Evolutionary conservation across 2,797 vertebrate genomes (phyloP).

Genomic region (Pelodytes ibericus): DNA sequence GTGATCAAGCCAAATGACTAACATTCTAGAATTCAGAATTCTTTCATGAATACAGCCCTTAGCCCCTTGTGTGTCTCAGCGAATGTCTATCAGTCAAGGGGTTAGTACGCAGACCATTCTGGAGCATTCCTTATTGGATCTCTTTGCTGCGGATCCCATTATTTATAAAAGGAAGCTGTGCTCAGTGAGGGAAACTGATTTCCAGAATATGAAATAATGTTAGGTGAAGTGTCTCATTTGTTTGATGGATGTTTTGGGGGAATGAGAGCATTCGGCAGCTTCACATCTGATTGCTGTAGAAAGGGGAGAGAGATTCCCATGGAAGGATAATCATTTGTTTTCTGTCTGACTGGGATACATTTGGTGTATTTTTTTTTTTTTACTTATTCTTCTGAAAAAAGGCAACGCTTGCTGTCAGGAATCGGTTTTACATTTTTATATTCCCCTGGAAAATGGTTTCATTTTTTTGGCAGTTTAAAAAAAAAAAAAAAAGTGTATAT

Average conservation of each 20-base stretch:
- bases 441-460: slow-evolving; percentile 12
- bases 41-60: too few species aligned
- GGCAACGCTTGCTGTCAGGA: neutral
- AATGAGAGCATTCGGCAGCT: neutral
- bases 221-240: slow-evolving; percentile 23
- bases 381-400: neutral
- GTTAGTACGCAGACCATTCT: too few species aligned
- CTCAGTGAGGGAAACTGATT: slow-evolving; percentile 31
- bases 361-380: neutral
- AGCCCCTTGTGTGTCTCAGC: too few species aligned
- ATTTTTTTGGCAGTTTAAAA: too few species aligned
- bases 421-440: neutral
- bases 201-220: slow-evolving; percentile 17
- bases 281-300: slow-evolving; percentile 4
- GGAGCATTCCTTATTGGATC: too few species aligned
- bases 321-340: slow-evolving; percentile 15
- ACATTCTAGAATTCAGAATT: too few species aligned
- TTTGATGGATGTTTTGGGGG: slow-evolving; percentile 34
- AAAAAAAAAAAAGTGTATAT: too few species aligned
- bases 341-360: neutral
- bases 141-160: neutral
- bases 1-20: too few species aligned
- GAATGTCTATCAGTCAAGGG: too few species aligned
- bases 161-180: neutral
- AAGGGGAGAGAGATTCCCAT: neutral